Evolutionary conservation across 2,888 invertebrate species (phyloP).

Genomic region (Athalia rosae): DNA sequence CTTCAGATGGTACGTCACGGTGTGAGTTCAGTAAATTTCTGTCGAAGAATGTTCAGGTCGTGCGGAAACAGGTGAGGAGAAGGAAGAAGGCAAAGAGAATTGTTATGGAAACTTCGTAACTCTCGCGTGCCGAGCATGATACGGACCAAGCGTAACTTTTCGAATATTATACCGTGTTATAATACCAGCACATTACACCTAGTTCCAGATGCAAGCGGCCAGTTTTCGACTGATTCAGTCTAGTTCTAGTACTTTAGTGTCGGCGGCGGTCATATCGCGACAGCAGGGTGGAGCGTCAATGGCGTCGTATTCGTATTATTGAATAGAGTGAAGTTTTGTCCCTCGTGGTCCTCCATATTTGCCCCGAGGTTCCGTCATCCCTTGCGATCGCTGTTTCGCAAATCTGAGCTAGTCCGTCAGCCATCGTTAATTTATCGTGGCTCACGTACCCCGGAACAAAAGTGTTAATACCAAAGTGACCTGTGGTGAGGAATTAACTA

Average conservation of each 20-base stretch:
- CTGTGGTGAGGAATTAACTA: constrained; percentile 34
- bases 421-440: constrained; percentile 45
- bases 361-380: constrained; percentile 44
- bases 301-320: constrained; percentile 42
- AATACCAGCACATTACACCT: constrained; percentile 11
- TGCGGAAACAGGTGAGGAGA: not conserved
- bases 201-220: constrained; percentile 27
- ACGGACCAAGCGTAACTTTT: constrained; percentile 17
- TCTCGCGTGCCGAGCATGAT: too few relatives aligned
- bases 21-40: too few relatives aligned
- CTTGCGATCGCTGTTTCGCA: constrained; percentile 41
- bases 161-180: constrained; percentile 12
- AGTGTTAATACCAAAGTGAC: constrained; percentile 43
- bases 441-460: constrained; percentile 41
- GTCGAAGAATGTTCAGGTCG: too few relatives aligned
- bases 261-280: constrained; percentile 40
- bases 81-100: constrained; percentile 4
- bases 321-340: constrained; percentile 35
- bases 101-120: not conserved
- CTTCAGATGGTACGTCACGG: not conserved
- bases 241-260: constrained; percentile 41
- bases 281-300: constrained; percentile 37
- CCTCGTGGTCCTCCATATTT: constrained; percentile 40
- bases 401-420: constrained; percentile 38
- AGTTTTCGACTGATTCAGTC: constrained; percentile 38